Percentiles rank a stretch among this genome's conserved stretches.
Conservation (phyloP, 2,797 vertebrate species). For the Tinamus major region DNA sequence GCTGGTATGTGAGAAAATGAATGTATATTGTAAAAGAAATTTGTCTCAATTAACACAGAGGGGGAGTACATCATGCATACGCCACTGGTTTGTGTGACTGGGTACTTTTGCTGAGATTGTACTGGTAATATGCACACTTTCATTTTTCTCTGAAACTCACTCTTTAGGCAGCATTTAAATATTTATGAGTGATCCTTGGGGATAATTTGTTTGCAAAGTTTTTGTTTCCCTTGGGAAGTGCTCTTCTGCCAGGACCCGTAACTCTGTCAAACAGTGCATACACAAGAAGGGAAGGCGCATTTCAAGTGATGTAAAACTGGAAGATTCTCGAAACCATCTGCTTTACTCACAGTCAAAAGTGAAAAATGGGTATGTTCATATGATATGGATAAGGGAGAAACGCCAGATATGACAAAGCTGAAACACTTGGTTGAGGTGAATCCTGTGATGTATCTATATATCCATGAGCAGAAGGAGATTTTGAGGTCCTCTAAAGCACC, state of each 20-base stretch:
- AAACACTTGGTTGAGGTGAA: fast-evolving
- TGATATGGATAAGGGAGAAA: not conserved
- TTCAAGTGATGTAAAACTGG: constrained; percentile 2
- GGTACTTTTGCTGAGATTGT: not conserved
- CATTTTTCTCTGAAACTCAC: constrained; percentile 34
- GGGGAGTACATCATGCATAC: not conserved
- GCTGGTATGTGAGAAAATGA: not conserved
- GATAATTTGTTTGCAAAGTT: constrained; percentile 21
- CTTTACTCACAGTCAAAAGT: not conserved
- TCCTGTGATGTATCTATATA: not conserved
- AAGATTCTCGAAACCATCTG: not conserved
- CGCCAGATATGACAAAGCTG: not conserved
- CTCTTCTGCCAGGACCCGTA: not conserved
- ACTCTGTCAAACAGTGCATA: not conserved
- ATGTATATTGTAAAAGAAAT: not conserved
- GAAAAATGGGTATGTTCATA: not conserved
- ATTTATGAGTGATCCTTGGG: not conserved
- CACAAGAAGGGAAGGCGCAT: not conserved
- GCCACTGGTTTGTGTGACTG: not conserved
- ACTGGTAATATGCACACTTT: constrained; percentile 21
- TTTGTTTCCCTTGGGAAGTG: constrained; percentile 13
- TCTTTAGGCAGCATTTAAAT: constrained; percentile 43
- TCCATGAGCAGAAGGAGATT: not conserved
- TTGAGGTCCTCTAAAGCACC: not conserved
- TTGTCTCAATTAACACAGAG: constrained; percentile 18